These are phyloP conservation scores for Acleris literana DNA, from an alignment of 2,888 invertebrate genomes.

Conservation along the genomic window DNA sequence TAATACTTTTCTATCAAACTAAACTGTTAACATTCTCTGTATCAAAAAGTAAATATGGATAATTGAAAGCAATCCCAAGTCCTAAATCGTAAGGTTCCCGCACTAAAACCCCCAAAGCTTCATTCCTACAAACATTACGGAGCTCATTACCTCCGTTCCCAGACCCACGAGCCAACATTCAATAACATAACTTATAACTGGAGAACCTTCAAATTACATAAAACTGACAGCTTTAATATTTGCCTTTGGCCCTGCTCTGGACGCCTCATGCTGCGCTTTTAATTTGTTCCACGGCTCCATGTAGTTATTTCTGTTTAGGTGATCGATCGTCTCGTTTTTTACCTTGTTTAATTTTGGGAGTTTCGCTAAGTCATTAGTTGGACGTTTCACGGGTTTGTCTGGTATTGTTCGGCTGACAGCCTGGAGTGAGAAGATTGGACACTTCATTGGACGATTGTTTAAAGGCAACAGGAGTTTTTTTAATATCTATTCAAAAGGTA, in stretches of 20 bases:
- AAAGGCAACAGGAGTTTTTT: neutral
- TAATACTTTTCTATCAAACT: neutral
- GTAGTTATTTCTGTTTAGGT: slow-evolving; percentile 18
- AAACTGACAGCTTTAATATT: slow-evolving; percentile 36
- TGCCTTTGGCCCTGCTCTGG: slow-evolving; percentile 20
- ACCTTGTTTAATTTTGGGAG: slow-evolving; percentile 33
- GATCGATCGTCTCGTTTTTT: slow-evolving; percentile 32
- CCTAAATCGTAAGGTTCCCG: slow-evolving; percentile 6
- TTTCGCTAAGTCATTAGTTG: slow-evolving; percentile 36
- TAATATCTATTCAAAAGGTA: neutral
- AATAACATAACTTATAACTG: slow-evolving; percentile 31
- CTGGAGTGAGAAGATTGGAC: slow-evolving; percentile 8
- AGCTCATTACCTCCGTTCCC: slow-evolving; percentile 7
- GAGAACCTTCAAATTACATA: slow-evolving; percentile 31
- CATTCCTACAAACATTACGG: neutral
- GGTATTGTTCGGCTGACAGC: slow-evolving; percentile 21
- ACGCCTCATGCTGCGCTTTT: slow-evolving; percentile 17
- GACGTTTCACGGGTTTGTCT: slow-evolving; percentile 30
- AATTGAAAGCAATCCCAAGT: slow-evolving; percentile 12
- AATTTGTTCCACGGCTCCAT: slow-evolving; percentile 18
- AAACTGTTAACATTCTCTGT: neutral
- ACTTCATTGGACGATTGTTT: neutral
- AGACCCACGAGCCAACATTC: slow-evolving; percentile 7
- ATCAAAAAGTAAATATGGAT: slow-evolving; percentile 3
- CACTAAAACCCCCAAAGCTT: slow-evolving; percentile 5